These are phyloP conservation scores for Rhegmatorhina hoffmannsi DNA, from an alignment of 2,113 vertebrate species.

Conservation along the genomic window DNA sequence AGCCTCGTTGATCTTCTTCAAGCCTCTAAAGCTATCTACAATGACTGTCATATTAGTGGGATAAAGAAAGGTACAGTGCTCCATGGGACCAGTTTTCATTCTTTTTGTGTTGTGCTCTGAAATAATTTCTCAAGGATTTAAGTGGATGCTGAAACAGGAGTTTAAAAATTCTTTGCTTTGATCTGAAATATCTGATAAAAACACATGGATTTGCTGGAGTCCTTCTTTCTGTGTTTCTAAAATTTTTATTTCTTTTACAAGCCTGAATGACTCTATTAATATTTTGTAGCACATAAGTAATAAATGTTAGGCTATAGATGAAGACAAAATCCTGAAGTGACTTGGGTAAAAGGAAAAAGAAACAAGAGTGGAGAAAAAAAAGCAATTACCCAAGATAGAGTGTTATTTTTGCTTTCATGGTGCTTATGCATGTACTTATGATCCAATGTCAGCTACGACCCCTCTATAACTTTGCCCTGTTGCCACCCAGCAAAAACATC, in stretches of 20 bases:
- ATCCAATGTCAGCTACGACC: neutral
- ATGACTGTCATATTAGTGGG: neutral
- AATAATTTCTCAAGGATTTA: neutral
- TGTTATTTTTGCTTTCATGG: neutral
- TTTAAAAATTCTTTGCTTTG: neutral
- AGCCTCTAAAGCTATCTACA: neutral
- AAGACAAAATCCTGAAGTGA: neutral
- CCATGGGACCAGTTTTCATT: neutral
- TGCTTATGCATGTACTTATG: neutral
- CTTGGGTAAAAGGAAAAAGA: neutral
- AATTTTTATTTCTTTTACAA: neutral
- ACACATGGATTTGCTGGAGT: neutral
- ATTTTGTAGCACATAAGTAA: neutral
- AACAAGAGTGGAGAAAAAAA: neutral
- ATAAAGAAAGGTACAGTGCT: neutral
- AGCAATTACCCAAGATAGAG: neutral
- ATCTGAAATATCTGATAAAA: neutral
- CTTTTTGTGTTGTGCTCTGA: neutral
- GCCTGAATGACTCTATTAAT: neutral
- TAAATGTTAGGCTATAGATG: neutral
- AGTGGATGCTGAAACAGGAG: neutral
- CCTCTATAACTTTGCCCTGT: neutral
- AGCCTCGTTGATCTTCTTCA: neutral
- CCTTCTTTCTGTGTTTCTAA: neutral
- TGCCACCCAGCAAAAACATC: neutral